phyloP scores from a whole-genome alignment of 2,113 vertebrate genomes.

The Channa maculata region DNA sequence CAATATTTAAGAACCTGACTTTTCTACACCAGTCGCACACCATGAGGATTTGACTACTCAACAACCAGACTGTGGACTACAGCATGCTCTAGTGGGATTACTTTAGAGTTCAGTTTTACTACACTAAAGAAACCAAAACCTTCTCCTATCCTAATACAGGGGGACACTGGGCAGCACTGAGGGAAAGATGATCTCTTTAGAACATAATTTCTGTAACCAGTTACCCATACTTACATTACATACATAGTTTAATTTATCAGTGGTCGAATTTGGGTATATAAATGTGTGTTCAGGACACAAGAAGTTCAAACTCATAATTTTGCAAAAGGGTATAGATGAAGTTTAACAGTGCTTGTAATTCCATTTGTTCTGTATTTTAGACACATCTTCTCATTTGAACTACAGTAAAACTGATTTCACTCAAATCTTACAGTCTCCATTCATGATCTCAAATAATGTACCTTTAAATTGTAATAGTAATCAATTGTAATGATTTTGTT shows the following conservation, averaged over 20 bases:
- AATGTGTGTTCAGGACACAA: neutral
- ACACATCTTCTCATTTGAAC: neutral
- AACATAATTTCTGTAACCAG: no score
- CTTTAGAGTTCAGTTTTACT: neutral
- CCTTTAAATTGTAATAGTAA: neutral
- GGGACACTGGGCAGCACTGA: no score
- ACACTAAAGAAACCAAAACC: neutral
- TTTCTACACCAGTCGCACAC: conserved; percentile 11
- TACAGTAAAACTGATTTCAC: neutral
- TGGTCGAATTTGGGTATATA: no score
- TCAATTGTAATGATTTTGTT: neutral
- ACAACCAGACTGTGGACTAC: neutral
- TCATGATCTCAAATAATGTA: neutral
- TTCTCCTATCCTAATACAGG: no score
- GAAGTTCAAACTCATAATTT: neutral
- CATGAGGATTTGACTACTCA: neutral
- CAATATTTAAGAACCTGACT: neutral
- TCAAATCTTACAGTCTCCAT: conserved; percentile 7
- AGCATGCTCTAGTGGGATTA: conserved; percentile 40
- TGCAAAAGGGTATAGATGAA: neutral
- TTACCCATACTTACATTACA: neutral
- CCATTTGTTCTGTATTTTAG: neutral
- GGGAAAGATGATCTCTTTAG: neutral
- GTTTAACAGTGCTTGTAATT: no score
- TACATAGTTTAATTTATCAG: no score